Evolutionary conservation across 1,140 invertebrate genomes (phyloP), one percentile per base, ranked within the genome.

Genomic region (Drosophila tsacasi): DNA sequence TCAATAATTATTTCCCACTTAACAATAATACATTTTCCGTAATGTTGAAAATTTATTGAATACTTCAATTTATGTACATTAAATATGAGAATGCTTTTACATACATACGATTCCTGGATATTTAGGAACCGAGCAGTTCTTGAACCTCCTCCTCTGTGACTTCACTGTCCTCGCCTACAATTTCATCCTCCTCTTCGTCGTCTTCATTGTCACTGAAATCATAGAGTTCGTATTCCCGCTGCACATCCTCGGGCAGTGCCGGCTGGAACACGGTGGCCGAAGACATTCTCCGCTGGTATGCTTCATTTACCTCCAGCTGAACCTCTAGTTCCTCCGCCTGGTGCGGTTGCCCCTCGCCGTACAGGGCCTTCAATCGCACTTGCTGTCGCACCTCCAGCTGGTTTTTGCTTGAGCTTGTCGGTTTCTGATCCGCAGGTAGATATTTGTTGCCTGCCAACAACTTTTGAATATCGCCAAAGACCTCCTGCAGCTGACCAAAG

Each of bases 341-440:
- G 1, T 52, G 23, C 3, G 37, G 13, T 1, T 17, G 13, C 5
- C 50, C 17, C 7, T 64, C 58, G 32, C 81, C 77, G 27, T 64
- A 87, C 76, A 83, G 71, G 25, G 83, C 84, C 37, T 81, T 87
- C 10, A 68, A 46, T 5, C 83, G 84, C 1, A 84, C 68, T 17
- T 25, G 44, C 21, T 73, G 62, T 8, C 84, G 73, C 19, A 46
- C 30, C 6, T 81, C 81, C 5, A 80, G 42, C 27, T 89, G 84
- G 7, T 59, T 27, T 2, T 50, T 54, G 3, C 23, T 21, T 3
- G 72, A 76, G 4, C 52, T 60, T 10, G 46, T 44, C 5, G 77
- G 23, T 15, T 9, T 13, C 3, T 63, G 19, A n/a, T 61, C 30
- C 19, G 2, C 39, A 10, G 30, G 5, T 13, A 17, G 13, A 15